These are phyloP conservation scores for Piaya cayana DNA, from an alignment of 2,113 vertebrate species.

Conservation along the genomic window DNA sequence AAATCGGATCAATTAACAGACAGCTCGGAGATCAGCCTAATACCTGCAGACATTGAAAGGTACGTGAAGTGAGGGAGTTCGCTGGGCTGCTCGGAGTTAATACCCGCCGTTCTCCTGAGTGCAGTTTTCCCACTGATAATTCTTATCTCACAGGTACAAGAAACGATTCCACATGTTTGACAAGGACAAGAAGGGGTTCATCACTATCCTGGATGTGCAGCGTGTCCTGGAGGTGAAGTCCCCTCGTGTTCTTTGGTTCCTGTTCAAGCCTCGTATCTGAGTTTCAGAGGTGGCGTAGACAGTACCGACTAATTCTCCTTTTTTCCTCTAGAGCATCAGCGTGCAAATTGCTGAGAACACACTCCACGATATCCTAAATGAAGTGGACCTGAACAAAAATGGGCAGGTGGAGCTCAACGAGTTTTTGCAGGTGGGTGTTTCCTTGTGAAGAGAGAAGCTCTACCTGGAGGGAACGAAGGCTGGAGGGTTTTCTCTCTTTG, in stretches of 20 bases:
- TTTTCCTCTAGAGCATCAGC: conserved; percentile 83
- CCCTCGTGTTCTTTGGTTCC: background rate
- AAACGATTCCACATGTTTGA: conserved; percentile 96
- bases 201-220: conserved; percentile 93
- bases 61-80: conserved; percentile 43
- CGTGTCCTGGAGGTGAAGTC: conserved; percentile 86
- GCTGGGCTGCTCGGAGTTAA: background rate
- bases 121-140: background rate
- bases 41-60: conserved; percentile 87
- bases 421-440: conserved; percentile 87
- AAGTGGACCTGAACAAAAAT: conserved; percentile 97
- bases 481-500: rapidly evolving
- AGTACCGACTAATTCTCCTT: background rate
- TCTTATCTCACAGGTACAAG: conserved; percentile 84
- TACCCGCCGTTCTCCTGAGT: background rate
- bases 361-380: conserved; percentile 93
- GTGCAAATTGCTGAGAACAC: conserved; percentile 90
- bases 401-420: conserved; percentile 96
- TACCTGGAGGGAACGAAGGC: rapidly evolving
- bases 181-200: conserved; percentile 94
- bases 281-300: background rate
- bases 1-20: conserved; percentile 91
- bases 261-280: background rate
- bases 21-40: conserved; percentile 87
- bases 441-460: rapidly evolving